These are phyloP conservation scores for Lordiphosa collinella DNA, from an alignment of 1,140 invertebrate species.

Conservation along the genomic window DNA sequence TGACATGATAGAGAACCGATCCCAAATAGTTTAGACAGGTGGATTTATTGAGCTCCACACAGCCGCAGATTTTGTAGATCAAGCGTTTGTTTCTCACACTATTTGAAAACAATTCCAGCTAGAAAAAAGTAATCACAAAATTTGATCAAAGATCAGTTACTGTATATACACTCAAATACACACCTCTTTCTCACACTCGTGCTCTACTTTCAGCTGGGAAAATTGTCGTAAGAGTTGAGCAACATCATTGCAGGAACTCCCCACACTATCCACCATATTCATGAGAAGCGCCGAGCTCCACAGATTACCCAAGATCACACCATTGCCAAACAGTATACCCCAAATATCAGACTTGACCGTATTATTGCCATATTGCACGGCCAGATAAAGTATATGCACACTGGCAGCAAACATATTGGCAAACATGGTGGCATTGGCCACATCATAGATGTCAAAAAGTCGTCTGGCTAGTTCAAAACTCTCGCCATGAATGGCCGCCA, in stretches of 20 bases:
- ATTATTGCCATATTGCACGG: conserved; percentile 42
- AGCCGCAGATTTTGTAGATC: conserved; percentile 35
- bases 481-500: conserved; percentile 25
- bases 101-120: conserved; percentile 44
- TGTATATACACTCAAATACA: too few species aligned
- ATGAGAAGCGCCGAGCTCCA: conserved; percentile 16
- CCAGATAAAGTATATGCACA: conserved; percentile 46
- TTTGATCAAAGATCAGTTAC: too few species aligned
- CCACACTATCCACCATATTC: conserved; percentile 34
- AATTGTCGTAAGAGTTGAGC: conserved; percentile 27
- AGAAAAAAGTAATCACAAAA: neutral
- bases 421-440: conserved; percentile 30
- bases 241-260: conserved; percentile 39
- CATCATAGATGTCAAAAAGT: conserved; percentile 26
- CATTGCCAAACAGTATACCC: conserved; percentile 19
- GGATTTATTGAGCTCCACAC: conserved; percentile 40
- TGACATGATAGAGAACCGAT: conserved; percentile 33
- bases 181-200: conserved; percentile 27
- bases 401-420: conserved; percentile 34
- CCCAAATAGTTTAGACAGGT: conserved; percentile 36
- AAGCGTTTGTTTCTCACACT: conserved; percentile 28
- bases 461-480: conserved; percentile 26
- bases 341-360: conserved; percentile 19
- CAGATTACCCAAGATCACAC: conserved; percentile 15
- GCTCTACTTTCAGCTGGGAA: conserved; percentile 13